Evolutionary conservation across 1,140 invertebrate species (phyloP), one percentile per base, ranked within the genome.

Genomic region (Aplysia californica): DNA sequence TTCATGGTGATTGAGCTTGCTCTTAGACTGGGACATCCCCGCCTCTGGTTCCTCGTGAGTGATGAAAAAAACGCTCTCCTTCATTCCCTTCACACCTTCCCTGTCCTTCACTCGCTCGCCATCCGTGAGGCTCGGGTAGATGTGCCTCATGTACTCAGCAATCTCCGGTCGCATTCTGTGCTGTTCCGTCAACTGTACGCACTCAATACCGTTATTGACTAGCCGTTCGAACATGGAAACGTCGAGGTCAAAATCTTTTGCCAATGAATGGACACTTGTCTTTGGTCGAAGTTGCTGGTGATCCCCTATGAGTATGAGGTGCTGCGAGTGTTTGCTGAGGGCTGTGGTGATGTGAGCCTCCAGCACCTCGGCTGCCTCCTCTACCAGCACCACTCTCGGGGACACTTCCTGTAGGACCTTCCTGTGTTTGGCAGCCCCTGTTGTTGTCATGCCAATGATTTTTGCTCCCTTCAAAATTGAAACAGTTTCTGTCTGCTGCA

Each of bases 101-200:
- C 83, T 86, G 5, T 79, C 23, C 1, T 35, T 18, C 3, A 90
- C 88, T 29, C 75, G 78, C 0, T 75, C 73, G 69, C 86, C 79
- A 77, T 91, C 85, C n/a, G 77, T 35, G 4, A 91, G 78, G 29
- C 79, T 69, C n/a, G 76, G 70, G 73, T 91, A 91, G 50, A 92
- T 76, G 20, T 83, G 82, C 23, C 84, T 81, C 36, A 87, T 76
- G 15, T 91, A 74, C n/a, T 82, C 39, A 2, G 89, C 79, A 41
- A 91, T 90, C 41, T 86, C 84, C 18, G 79, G 79, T 41, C 78
- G 59, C 82, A 83, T 83, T 26, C 82, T 31, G 44, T 83, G 82
- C 68, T 83, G 82, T 10, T 73, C 65, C 44, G 79, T 35, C 2
- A 91, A 82, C 21, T 80, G 84, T 31, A 81, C 78, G 75, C 78